phyloP scores from a whole-genome alignment of 1,140 invertebrate genomes.

The Anadara kagoshimensis region DNA sequence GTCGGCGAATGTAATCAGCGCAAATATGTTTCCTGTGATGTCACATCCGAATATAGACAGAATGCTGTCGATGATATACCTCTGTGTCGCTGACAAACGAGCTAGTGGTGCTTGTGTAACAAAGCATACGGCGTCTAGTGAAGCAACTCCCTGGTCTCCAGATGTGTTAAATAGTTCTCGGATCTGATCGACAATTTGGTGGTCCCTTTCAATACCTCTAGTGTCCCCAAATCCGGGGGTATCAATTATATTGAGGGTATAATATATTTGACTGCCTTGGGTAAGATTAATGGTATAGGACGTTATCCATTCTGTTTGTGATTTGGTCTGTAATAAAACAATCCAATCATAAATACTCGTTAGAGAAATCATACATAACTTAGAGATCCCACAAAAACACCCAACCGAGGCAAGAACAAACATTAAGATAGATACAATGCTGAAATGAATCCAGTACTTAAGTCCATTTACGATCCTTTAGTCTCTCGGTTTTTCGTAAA shows the following conservation, averaged over 20 bases:
- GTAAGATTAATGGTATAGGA: constrained; percentile 23
- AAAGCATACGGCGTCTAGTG: constrained; percentile 49
- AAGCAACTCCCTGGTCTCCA: constrained; percentile 33
- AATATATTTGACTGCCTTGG: constrained; percentile 19
- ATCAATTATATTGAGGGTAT: constrained; percentile 35
- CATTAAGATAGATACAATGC: too few relatives aligned
- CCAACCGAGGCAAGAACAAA: too few relatives aligned
- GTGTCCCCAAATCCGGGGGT: constrained; percentile 52
- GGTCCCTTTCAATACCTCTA: constrained; percentile 38
- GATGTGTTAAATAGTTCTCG: constrained; percentile 33
- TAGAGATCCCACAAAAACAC: too few relatives aligned
- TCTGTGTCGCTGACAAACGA: constrained; percentile 37
- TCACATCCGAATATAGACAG: constrained; percentile 54
- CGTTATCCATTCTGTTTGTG: constrained; percentile 37
- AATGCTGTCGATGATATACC: constrained; percentile 52
- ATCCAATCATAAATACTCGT: too few relatives aligned
- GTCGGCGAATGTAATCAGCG: constrained; percentile 52
- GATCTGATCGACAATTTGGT: constrained; percentile 44
- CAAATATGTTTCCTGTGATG: constrained; percentile 48
- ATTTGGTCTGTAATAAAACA: constrained; percentile 11
- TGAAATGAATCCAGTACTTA: too few relatives aligned
- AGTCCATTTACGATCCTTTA: too few relatives aligned
- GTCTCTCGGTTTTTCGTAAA: too few relatives aligned
- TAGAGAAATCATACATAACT: too few relatives aligned
- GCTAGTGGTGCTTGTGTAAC: constrained; percentile 40